Percentiles rank a stretch among this genome's conserved stretches.
These are phyloP conservation scores for Hapalemur alaotrensis DNA, from an alignment of 2,797 vertebrate genomes.

Conservation along the genomic window DNA sequence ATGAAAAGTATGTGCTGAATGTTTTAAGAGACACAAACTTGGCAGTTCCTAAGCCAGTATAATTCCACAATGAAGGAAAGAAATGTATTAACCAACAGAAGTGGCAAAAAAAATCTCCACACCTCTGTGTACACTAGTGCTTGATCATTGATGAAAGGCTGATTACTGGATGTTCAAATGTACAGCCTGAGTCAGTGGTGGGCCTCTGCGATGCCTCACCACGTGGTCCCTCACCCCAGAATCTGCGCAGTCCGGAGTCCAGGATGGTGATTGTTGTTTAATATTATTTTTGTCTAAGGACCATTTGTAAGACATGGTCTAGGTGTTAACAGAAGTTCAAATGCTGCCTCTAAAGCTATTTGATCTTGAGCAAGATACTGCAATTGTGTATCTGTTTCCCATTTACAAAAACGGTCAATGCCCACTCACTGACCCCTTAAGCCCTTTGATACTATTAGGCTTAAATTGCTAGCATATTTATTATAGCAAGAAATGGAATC, in stretches of 20 bases:
- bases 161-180: background rate
- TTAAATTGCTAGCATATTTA: background rate
- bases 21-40: conserved; percentile 69
- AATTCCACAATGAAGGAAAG: conserved; percentile 63
- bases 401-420: background rate
- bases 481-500: background rate
- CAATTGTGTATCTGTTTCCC: background rate
- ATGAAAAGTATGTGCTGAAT: conserved; percentile 54
- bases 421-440: background rate
- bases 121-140: background rate
- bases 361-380: background rate
- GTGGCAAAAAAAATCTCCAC: background rate
- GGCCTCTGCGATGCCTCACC: background rate
- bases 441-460: background rate
- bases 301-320: background rate
- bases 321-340: background rate
- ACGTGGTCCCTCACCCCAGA: rapidly evolving
- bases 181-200: background rate
- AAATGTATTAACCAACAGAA: conserved; percentile 43
- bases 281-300: background rate
- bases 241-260: background rate
- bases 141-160: conserved; percentile 21
- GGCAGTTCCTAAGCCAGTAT: conserved; percentile 60
- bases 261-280: background rate
- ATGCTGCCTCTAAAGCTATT: background rate